A percentile compares a stretch with the other conserved stretches of the same genome.
Conservation (phyloP, 2,888 invertebrate genomes). For the Invenusta paracnida region DNA sequence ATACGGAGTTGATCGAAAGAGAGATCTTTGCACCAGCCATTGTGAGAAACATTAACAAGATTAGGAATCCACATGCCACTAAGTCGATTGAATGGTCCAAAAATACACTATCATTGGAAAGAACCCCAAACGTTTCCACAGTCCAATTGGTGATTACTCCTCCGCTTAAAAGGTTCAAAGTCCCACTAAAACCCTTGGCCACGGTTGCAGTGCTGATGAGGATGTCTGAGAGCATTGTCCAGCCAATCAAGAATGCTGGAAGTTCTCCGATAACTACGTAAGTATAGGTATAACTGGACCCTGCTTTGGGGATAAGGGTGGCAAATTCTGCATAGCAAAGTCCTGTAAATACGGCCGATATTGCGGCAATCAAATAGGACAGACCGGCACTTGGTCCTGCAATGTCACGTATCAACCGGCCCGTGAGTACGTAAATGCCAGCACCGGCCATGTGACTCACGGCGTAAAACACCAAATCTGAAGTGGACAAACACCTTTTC, state of each 20-base stretch:
- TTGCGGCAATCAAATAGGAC: slow-evolving; percentile 37
- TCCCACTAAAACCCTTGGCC: slow-evolving; percentile 42
- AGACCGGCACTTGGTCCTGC: slow-evolving; percentile 39
- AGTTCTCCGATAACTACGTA: slow-evolving; percentile 43
- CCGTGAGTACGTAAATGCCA: slow-evolving; percentile 44
- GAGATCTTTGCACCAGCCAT: slow-evolving; percentile 43
- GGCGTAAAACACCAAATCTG: slow-evolving; percentile 41
- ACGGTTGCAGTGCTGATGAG: slow-evolving; percentile 41
- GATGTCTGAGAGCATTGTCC: slow-evolving; percentile 44
- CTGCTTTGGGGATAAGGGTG: slow-evolving; percentile 43
- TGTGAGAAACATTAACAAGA: slow-evolving; percentile 38
- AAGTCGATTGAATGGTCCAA: slow-evolving; percentile 37
- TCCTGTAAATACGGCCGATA: slow-evolving; percentile 39
- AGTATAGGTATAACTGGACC: slow-evolving; percentile 41
- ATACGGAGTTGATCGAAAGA: slow-evolving; percentile 39
- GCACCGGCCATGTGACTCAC: slow-evolving; percentile 43
- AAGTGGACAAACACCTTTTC: slow-evolving; percentile 38
- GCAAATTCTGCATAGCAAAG: slow-evolving; percentile 43
- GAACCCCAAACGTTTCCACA: slow-evolving; percentile 13
- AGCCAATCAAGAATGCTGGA: slow-evolving; percentile 43
- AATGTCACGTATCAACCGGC: slow-evolving; percentile 34
- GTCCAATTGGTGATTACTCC: slow-evolving; percentile 42
- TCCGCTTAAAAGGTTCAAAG: slow-evolving; percentile 35
- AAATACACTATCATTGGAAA: background rate
- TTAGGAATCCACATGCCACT: slow-evolving; percentile 35